Evolutionary conservation across 2,797 vertebrate genomes (phyloP).

Genomic region (Micropoecilia bifurca): DNA sequence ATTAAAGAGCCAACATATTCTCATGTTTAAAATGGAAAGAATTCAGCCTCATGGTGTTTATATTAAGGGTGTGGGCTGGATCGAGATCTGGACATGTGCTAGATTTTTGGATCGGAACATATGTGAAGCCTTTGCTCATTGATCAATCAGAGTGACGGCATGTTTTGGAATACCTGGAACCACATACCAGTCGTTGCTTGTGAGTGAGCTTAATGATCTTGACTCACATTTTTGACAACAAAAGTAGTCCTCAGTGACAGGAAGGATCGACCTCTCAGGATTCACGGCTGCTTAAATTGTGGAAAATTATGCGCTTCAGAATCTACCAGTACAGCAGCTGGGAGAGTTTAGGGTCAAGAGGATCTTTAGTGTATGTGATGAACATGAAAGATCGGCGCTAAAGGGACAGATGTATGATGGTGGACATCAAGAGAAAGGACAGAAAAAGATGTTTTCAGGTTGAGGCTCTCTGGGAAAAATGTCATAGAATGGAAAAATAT

Average conservation of each 20-base stretch:
- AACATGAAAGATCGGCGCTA: constrained; percentile 46
- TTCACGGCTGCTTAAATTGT: constrained; percentile 59
- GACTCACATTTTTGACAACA: not conserved
- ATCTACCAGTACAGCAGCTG: constrained; percentile 58
- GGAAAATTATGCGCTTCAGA: constrained; percentile 36
- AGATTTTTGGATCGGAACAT: constrained; percentile 40
- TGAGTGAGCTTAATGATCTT: constrained; percentile 12
- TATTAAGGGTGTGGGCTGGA: constrained; percentile 48
- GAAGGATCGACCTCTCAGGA: constrained; percentile 43
- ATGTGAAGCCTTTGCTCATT: constrained; percentile 30
- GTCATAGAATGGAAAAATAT: not conserved
- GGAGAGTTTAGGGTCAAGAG: constrained; percentile 52
- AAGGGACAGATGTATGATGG: constrained; percentile 32
- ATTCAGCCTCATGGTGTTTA: constrained; percentile 43
- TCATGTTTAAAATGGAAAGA: not conserved
- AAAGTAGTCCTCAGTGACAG: constrained; percentile 48
- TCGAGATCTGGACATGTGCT: constrained; percentile 31
- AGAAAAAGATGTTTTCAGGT: constrained; percentile 19
- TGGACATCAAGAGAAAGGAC: constrained; percentile 26
- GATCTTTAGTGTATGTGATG: constrained; percentile 39
- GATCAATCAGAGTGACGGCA: constrained; percentile 39
- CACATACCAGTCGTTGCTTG: constrained; percentile 28
- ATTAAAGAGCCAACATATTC: constrained; percentile 39
- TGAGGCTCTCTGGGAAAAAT: constrained; percentile 9
- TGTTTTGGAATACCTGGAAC: constrained; percentile 42